Base-by-base conservation (phyloP, 1,140 invertebrate species). In the Ips nitidus region DNA sequence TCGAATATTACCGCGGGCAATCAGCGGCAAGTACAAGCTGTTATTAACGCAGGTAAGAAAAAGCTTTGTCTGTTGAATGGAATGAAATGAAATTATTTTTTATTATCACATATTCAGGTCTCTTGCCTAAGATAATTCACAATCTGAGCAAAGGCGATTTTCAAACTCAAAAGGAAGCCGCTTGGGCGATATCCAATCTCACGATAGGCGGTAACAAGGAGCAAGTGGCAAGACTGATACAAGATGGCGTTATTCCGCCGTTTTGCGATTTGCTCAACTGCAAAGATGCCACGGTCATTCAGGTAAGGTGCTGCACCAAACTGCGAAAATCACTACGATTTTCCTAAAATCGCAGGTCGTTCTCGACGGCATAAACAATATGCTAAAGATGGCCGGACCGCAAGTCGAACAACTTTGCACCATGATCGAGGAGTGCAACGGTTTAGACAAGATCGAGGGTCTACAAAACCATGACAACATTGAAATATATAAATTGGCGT, bases 1-100 rank as follows among this genome's bases (percentile, higher is more conserved):
- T 98, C 97, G 0, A 99, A 99, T 82, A 97, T 99, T 45, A 99
- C 97, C 69, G 98, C 98, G 40, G 98, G 98, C 50, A 99, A 98
- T 85, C 94, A 97, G 78, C 86, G 88, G 4, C 98, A 99, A 85
- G 97, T 99, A n/a, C 96, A 99, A 82, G 93, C 94, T 37, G 97
- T 99, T 8, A 98, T 99, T 71, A 95, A 99, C 81, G 95, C 96
- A 42, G 91, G 78, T 77, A 68, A 73, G 70, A 61, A 22, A 22
- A 22, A 22, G 22, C 22, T 22, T 22, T 22, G n/a, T n/a, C n/a
- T n/a, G 3, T 62, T 47, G 4, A 5, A 57, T n/a, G 37, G 36
- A 59, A n/a, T n/a, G n/a, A n/a, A n/a, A n/a, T n/a, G 22, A 22
- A 22, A 22, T 22, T 22, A 22, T 22, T 22, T 22, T 22, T 22